A percentile compares a stretch with the other conserved stretches of the same genome.
Conservation (phyloP, 1,140 invertebrate genomes). For the Diorhabda sublineata region DNA sequence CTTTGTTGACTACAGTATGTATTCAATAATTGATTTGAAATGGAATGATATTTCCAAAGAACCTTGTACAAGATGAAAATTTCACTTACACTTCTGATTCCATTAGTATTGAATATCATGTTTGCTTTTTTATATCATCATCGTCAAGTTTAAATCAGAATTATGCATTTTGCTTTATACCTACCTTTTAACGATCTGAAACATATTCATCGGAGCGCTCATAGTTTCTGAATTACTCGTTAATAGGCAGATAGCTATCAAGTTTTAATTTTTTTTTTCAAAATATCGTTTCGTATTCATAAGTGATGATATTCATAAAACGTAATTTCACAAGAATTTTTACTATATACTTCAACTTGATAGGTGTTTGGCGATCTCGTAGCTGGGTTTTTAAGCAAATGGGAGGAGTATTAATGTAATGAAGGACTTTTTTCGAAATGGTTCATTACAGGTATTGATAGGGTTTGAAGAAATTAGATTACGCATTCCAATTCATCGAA, state of each 20-base stretch:
- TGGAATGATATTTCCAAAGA: not conserved
- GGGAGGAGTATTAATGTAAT: not conserved
- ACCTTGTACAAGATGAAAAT: not conserved
- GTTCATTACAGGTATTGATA: not conserved
- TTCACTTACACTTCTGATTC: constrained; percentile 6
- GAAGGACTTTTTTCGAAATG: not conserved
- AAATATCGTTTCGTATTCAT: not conserved
- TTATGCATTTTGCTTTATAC: not conserved
- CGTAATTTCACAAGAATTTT: constrained; percentile 1
- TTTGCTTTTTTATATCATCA: not conserved
- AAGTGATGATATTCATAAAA: constrained; percentile 7
- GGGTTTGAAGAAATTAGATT: not conserved
- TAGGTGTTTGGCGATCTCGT: constrained; percentile 3
- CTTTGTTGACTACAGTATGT: not conserved
- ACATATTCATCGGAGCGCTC: constrained; percentile 1
- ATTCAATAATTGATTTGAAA: not conserved
- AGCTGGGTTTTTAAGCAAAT: not conserved
- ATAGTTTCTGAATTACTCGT: not conserved
- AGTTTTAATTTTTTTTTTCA: constrained; percentile 5
- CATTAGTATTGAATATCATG: not conserved
- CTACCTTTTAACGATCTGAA: constrained; percentile 6
- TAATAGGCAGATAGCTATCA: constrained; percentile 9
- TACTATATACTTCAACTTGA: not conserved
- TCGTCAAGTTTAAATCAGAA: not conserved
- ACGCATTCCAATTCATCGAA: not conserved